These are phyloP conservation scores for Heterodera schachtii DNA, from an alignment of 1,140 invertebrate genomes.

Conservation along the genomic window DNA sequence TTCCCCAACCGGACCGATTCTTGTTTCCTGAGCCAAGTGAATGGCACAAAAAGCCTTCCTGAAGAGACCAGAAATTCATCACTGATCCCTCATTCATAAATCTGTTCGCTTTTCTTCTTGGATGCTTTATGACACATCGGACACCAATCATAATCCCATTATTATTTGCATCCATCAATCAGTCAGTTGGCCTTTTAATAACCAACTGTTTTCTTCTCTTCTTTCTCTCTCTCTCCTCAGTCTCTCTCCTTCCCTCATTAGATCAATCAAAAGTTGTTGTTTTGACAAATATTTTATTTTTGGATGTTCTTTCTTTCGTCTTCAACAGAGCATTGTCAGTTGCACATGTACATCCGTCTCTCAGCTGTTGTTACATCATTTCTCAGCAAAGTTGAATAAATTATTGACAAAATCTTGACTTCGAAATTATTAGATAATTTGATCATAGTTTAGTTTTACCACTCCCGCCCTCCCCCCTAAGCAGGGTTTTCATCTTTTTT, in stretches of 20 bases:
- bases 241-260: no score
- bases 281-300: neutral
- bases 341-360: neutral
- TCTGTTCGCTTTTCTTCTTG: neutral
- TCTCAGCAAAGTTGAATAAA: neutral
- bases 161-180: neutral
- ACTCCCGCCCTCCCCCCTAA: no score
- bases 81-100: neutral
- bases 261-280: neutral
- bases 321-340: neutral
- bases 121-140: no score
- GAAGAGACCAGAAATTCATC: neutral
- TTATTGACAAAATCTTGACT: neutral
- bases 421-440: no score
- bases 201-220: neutral
- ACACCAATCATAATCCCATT: neutral
- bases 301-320: neutral
- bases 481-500: no score
- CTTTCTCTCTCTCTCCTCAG: neutral
- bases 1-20: constrained; percentile 38
- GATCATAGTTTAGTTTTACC: no score
- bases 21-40: constrained; percentile 22
- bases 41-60: neutral
- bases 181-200: neutral
- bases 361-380: neutral